Percentiles rank a stretch among this genome's conserved stretches.
Conservation (phyloP, 2,113 vertebrate genomes). For the Petromus typicus region DNA sequence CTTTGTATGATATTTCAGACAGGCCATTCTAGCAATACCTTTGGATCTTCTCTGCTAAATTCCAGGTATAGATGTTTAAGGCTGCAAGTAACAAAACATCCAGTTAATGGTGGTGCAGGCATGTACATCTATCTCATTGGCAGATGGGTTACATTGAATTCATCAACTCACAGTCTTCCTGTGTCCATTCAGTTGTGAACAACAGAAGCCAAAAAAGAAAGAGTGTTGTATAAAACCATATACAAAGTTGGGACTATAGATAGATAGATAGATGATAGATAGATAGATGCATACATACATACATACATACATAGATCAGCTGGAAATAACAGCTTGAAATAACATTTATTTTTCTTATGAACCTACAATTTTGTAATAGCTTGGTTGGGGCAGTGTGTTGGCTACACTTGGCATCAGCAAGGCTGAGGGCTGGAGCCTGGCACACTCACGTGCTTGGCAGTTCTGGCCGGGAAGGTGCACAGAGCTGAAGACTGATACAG, state of each 20-base stretch:
- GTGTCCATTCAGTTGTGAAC: too few relatives aligned
- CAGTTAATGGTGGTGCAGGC: neutral
- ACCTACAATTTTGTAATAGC: neutral
- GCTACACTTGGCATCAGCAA: neutral
- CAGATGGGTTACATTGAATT: too few relatives aligned
- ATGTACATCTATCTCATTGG: too few relatives aligned
- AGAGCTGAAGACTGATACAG: neutral
- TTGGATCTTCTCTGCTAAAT: neutral
- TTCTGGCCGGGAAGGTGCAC: neutral
- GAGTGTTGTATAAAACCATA: too few relatives aligned
- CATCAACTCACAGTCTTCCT: too few relatives aligned
- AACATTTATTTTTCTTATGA: slow-evolving; percentile 1
- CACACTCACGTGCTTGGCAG: neutral
- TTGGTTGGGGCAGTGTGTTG: neutral
- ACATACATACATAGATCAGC: too few relatives aligned
- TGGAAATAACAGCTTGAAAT: neutral
- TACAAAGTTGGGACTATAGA: too few relatives aligned
- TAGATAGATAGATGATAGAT: too few relatives aligned
- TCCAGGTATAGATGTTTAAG: neutral
- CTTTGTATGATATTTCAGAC: neutral
- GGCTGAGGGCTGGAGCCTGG: neutral
- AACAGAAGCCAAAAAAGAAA: too few relatives aligned
- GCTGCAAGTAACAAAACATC: slow-evolving; percentile 44
- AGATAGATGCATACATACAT: too few relatives aligned
- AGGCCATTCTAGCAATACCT: neutral